Conservation (phyloP, 1,140 invertebrate genomes). For the Ostrea edulis region DNA sequence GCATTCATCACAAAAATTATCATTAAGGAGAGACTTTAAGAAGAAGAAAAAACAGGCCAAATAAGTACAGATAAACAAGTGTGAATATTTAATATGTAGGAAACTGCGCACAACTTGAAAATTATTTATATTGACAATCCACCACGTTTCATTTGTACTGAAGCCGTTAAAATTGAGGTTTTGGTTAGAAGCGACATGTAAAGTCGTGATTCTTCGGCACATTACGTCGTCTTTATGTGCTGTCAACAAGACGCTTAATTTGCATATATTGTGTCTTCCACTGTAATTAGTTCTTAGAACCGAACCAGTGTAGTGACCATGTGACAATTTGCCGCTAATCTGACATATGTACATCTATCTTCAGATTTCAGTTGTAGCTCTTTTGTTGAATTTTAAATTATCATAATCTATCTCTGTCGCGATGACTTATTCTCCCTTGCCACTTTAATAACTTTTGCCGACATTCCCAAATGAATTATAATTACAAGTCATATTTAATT, state of each 20-base stretch:
- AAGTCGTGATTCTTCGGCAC: slow-evolving; percentile 18
- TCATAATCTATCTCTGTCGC: slow-evolving; percentile 4
- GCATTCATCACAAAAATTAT: background rate
- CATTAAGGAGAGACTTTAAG: background rate
- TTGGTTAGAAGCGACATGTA: background rate
- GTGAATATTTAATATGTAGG: background rate
- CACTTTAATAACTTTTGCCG: slow-evolving; percentile 31
- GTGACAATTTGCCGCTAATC: slow-evolving; percentile 31
- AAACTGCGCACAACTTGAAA: slow-evolving; percentile 26
- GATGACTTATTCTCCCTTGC: background rate
- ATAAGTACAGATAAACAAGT: background rate
- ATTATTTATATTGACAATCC: slow-evolving; percentile 32
- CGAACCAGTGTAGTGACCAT: slow-evolving; percentile 18
- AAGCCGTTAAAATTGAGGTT: slow-evolving; percentile 19
- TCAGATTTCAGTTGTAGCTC: background rate
- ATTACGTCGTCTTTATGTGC: slow-evolving; percentile 25
- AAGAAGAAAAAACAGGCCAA: background rate
- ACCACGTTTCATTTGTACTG: slow-evolving; percentile 24
- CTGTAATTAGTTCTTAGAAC: slow-evolving; percentile 14
- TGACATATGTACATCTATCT: slow-evolving; percentile 24
- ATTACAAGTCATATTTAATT: slow-evolving; percentile 30
- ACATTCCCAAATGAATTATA: slow-evolving; percentile 32
- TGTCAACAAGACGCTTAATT: slow-evolving; percentile 26
- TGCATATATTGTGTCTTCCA: slow-evolving; percentile 13
- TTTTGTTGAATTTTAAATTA: slow-evolving; percentile 30